Conservation (phyloP, 1,140 invertebrate species). For the Colletes latitarsis region DNA sequence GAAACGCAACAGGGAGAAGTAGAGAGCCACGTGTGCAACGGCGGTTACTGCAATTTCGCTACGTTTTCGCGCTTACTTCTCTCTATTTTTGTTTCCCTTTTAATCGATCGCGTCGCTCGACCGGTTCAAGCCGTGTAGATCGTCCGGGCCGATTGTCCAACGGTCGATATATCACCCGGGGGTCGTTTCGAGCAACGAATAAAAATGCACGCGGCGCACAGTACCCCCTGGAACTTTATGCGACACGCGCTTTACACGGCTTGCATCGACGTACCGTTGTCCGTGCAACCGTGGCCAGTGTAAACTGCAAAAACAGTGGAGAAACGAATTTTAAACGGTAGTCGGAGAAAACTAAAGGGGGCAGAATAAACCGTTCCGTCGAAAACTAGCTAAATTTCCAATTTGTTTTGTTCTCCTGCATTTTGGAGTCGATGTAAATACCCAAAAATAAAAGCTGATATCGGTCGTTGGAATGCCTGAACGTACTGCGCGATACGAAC, state of each 20-base stretch:
- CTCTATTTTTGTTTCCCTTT: slow-evolving; percentile 14
- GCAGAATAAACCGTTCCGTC: neutral
- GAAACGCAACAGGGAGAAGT: neutral
- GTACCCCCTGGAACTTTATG: slow-evolving; percentile 17
- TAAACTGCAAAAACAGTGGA: slow-evolving; percentile 28
- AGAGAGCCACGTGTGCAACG: neutral
- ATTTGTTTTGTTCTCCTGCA: too few relatives aligned
- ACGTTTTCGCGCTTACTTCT: slow-evolving; percentile 8
- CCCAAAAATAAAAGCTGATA: too few relatives aligned
- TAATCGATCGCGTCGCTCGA: slow-evolving; percentile 31
- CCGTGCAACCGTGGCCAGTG: neutral
- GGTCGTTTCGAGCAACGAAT: neutral
- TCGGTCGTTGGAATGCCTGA: too few relatives aligned
- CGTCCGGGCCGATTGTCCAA: slow-evolving; percentile 6
- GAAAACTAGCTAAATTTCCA: too few relatives aligned
- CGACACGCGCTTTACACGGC: slow-evolving; percentile 15
- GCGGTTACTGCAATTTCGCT: neutral
- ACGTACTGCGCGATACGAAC: too few relatives aligned
- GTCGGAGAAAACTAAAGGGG: neutral
- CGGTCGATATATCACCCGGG: slow-evolving; percentile 3
- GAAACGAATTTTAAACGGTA: slow-evolving; percentile 13
- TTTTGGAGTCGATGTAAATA: too few relatives aligned
- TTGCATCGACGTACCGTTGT: neutral
- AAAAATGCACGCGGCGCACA: slow-evolving; percentile 8
- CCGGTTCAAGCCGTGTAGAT: slow-evolving; percentile 31